Evolutionary conservation across 1,140 invertebrate species (phyloP), one percentile per base, ranked within the genome.

Genomic region (Archegozetes longisetosus): DNA sequence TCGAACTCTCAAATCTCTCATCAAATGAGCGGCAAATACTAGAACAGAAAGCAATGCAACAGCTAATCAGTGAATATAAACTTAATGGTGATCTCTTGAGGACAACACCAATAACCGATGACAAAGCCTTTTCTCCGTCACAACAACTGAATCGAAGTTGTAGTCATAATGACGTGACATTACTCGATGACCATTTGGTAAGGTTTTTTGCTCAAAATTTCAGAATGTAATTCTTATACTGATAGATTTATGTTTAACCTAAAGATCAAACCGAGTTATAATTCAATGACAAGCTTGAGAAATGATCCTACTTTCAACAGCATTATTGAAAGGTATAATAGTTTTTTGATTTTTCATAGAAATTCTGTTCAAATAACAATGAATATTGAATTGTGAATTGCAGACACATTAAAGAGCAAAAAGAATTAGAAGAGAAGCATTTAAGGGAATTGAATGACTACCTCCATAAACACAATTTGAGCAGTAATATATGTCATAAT

Each of bases 401-500:
- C 20, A 58, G 57, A 58, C 57, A 58, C 47, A 47, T 50, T 26
- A 28, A 23, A 25, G 57, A 58, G 23, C 46, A 47, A 2, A 49
- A 40, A 58, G 47, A 51, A 22, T 49, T 58, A 47, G 51, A 58
- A 25, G 51, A 58, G 40, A 46, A 47, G 13, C 57, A 58, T 29
- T 47, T 49, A 12, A 1, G 50, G 9, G 57, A 58, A 51, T 49
- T 58, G 23, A 20, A 50, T 22, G 20, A 1, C 22, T 27, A 50
- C n/a, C 14, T 49, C 20, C 52, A n/a, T 50, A 2, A 49, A 26
- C 25, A 24, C 6, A 40, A 58, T n/a, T 52, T 52, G 50, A 52
- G 23, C 14, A 24, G n/a, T 28, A n/a, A 28, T 9, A 28, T n/a
- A n/a, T n/a, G n/a, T n/a, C n/a, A 24, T n/a, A 52, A 9, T 52